phyloP scores from a whole-genome alignment of 2,888 invertebrate genomes.

The Drosophila buzzatii region DNA sequence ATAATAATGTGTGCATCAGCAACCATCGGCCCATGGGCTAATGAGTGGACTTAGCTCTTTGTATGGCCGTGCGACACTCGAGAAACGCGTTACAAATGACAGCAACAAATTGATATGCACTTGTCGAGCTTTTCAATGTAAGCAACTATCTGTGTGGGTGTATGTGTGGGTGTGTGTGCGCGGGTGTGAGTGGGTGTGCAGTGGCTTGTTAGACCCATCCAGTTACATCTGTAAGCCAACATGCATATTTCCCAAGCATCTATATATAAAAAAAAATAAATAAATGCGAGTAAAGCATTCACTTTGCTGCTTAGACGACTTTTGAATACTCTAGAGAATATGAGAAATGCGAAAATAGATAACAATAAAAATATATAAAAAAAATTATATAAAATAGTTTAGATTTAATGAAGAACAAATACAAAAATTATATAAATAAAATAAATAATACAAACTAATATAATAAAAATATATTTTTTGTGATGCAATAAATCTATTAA shows the following conservation, averaged over 20 bases:
- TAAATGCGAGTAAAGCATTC: neutral
- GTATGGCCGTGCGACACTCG: conserved; percentile 23
- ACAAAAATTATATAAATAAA: too few relatives aligned
- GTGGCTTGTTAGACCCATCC: conserved; percentile 38
- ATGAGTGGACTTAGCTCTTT: conserved; percentile 31
- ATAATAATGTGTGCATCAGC: conserved; percentile 3
- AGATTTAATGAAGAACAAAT: too few relatives aligned
- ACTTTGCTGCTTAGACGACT: neutral
- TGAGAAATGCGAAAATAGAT: neutral
- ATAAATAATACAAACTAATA: too few relatives aligned
- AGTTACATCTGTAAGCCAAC: conserved; percentile 36
- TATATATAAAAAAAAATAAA: neutral
- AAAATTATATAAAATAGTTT: too few relatives aligned
- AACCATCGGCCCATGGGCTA: conserved; percentile 10
- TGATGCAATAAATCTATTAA: too few relatives aligned
- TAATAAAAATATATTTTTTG: too few relatives aligned
- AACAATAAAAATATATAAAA: too few relatives aligned
- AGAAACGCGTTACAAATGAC: conserved; percentile 52
- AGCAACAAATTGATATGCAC: conserved; percentile 65
- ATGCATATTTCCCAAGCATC: conserved; percentile 10
- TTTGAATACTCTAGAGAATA: neutral
- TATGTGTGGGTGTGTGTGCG: neutral
- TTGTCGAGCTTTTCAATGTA: conserved; percentile 32
- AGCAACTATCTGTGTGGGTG: neutral
- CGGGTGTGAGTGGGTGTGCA: conserved; percentile 12